Percentiles rank a stretch among this genome's conserved stretches.
phyloP scores from a whole-genome alignment of 2,797 vertebrate genomes.

The Pampus argenteus region DNA sequence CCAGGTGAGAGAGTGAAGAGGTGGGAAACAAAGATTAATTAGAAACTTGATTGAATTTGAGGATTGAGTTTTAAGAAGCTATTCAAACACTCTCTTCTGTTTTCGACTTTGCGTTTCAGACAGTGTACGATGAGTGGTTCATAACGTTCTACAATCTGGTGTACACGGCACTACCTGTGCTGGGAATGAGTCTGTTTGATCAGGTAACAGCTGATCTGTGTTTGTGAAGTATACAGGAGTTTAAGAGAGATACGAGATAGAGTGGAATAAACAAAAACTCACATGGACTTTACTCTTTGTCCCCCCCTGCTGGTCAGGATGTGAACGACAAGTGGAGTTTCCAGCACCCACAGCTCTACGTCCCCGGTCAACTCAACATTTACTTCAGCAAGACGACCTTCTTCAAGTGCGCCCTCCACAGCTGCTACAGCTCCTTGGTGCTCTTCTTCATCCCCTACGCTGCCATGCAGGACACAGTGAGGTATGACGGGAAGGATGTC shows the following conservation, averaged over 20 bases:
- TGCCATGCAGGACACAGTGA: slow-evolving; percentile 84
- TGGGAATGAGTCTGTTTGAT: slow-evolving; percentile 96
- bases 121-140: slow-evolving; percentile 96
- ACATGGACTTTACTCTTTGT: background rate
- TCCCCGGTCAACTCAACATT: slow-evolving; percentile 91
- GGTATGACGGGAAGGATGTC: slow-evolving; percentile 87
- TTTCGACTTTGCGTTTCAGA: slow-evolving; percentile 65
- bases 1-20: slow-evolving; percentile 85
- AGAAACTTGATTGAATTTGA: background rate
- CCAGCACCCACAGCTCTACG: slow-evolving; percentile 91
- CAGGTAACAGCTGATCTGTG: slow-evolving; percentile 84
- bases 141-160: slow-evolving; percentile 95
- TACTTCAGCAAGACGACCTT: slow-evolving; percentile 94
- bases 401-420: slow-evolving; percentile 90
- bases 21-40: background rate
- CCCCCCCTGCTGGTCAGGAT: slow-evolving; percentile 84
- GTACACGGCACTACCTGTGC: slow-evolving; percentile 94
- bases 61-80: background rate
- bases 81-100: background rate
- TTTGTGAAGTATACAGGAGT: background rate
- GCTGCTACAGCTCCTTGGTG: slow-evolving; percentile 93
- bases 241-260: no score
- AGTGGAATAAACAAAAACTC: background rate
- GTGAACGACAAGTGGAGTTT: slow-evolving; percentile 93
- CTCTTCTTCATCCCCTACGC: slow-evolving; percentile 95